phyloP scores from a whole-genome alignment of 2,797 vertebrate species.

The Psittacula derbiana region DNA sequence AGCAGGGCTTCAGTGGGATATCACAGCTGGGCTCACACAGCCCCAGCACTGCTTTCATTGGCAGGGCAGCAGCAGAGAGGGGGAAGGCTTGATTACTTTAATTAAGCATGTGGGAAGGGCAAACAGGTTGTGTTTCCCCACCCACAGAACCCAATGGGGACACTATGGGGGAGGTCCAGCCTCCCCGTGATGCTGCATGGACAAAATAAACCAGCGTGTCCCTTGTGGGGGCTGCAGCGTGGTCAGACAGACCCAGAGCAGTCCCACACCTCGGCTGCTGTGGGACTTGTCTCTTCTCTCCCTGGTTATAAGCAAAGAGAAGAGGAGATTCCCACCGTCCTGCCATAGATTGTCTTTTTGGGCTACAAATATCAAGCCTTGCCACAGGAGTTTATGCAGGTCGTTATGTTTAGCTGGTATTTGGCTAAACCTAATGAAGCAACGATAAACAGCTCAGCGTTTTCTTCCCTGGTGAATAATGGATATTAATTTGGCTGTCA shows the following conservation, averaged over 20 bases:
- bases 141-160: background rate
- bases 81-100: background rate
- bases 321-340: background rate
- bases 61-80: background rate
- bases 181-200: accelerated
- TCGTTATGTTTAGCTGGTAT: conserved; percentile 73
- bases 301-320: background rate
- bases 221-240: background rate
- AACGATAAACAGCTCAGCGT: conserved; percentile 72
- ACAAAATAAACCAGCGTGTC: background rate
- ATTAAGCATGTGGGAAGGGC: background rate
- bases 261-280: background rate
- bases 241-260: background rate
- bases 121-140: background rate
- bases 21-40: accelerated
- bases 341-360: background rate
- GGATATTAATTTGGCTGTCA: conserved; percentile 78
- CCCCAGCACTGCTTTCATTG: background rate
- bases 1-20: background rate
- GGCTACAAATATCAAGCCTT: conserved; percentile 23
- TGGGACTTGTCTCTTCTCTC: background rate
- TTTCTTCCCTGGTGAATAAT: conserved; percentile 68
- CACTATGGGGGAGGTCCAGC: background rate
- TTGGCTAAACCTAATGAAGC: conserved; percentile 78
- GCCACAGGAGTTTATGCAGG: conserved; percentile 61